A percentile compares a stretch with the other conserved stretches of the same genome.
Conservation (phyloP, 2,797 vertebrate species). For the Heteromormyrus szaboi region DNA sequence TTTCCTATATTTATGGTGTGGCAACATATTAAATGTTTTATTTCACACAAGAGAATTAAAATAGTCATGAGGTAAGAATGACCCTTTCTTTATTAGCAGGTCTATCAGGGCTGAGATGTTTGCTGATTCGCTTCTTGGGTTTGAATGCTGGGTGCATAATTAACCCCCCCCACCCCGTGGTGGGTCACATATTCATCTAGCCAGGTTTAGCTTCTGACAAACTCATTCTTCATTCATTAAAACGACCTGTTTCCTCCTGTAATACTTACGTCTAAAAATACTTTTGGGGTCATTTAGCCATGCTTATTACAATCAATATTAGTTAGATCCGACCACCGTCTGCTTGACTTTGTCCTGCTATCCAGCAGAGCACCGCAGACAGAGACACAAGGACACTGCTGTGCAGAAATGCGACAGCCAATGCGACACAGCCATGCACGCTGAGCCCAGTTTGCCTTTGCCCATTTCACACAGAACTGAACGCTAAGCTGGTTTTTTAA, state of each 20-base stretch:
- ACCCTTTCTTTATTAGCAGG: conserved; percentile 43
- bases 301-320: conserved; percentile 60
- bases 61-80: not conserved
- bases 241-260: conserved; percentile 48
- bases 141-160: conserved; percentile 43
- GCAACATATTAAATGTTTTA: conserved; percentile 1
- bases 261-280: conserved; percentile 62
- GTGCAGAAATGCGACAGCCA: not conserved
- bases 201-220: conserved; percentile 19
- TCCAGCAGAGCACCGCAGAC: not conserved
- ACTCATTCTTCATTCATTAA: conserved; percentile 59
- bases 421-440: not conserved
- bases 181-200: conserved; percentile 25
- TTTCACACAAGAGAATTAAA: conserved; percentile 13
- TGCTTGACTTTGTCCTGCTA: conserved; percentile 16
- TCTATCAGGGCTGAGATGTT: conserved; percentile 39
- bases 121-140: conserved; percentile 37
- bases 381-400: not conserved
- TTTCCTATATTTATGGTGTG: not conserved
- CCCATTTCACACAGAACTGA: not conserved
- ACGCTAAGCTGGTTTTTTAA: not conserved
- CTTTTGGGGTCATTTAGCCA: conserved; percentile 57
- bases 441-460: not conserved
- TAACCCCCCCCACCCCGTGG: conserved; percentile 30
- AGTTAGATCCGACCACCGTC: conserved; percentile 35